A percentile compares a stretch with the other conserved stretches of the same genome.
These are phyloP conservation scores for Chionodraco myersi DNA, from an alignment of 2,113 vertebrate genomes.

Conservation along the genomic window DNA sequence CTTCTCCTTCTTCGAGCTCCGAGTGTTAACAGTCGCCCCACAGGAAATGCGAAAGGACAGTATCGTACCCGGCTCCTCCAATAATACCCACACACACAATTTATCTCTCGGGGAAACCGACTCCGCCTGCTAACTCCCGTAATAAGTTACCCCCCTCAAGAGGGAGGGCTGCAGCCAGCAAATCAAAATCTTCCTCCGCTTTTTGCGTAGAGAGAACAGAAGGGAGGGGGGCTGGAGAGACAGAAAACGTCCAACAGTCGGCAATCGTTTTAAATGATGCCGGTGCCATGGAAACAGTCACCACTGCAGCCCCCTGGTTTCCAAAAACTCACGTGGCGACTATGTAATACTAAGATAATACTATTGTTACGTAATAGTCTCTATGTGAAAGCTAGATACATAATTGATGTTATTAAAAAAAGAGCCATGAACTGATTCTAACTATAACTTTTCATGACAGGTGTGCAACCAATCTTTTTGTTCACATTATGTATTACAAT, in stretches of 20 bases:
- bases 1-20: neutral
- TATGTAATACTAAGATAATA: too few species aligned
- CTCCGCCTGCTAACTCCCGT: constrained; percentile 76
- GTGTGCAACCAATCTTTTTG: too few species aligned
- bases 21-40: constrained; percentile 56
- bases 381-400: too few species aligned
- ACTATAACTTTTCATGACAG: too few species aligned
- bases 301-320: neutral
- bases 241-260: neutral
- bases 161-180: constrained; percentile 68
- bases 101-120: constrained; percentile 67
- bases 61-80: constrained; percentile 70
- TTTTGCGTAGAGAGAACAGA: constrained; percentile 68
- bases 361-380: too few species aligned
- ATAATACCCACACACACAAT: constrained; percentile 74
- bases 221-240: neutral
- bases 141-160: constrained; percentile 77
- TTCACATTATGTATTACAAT: too few species aligned
- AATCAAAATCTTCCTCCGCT: constrained; percentile 73
- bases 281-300: constrained; percentile 18
- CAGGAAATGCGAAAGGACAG: constrained; percentile 79
- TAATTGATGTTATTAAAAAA: too few species aligned
- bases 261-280: constrained; percentile 9
- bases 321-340: too few species aligned
- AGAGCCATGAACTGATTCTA: neutral